phyloP scores from a whole-genome alignment of 2,888 invertebrate genomes.

The Scaeva pyrastri region DNA sequence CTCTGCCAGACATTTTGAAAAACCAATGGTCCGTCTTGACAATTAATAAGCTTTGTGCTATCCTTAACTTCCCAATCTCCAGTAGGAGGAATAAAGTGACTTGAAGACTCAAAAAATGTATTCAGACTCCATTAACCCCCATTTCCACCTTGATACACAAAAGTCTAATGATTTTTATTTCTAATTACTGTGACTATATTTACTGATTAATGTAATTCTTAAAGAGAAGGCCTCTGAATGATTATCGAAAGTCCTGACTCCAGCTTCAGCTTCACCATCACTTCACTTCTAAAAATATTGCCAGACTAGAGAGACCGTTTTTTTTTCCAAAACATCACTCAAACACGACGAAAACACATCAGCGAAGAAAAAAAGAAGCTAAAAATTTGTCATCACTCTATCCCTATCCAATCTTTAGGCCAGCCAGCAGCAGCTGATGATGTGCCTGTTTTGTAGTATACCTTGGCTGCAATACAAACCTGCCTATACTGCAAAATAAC shows the following conservation, averaged over 20 bases:
- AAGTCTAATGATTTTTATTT: constrained; percentile 22
- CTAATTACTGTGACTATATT: constrained; percentile 23
- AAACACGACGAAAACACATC: not conserved
- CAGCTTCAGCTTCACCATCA: not conserved
- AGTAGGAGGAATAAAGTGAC: no score
- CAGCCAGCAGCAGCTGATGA: not conserved
- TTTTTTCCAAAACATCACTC: constrained; percentile 41
- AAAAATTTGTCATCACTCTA: constrained; percentile 50
- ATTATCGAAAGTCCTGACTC: not conserved
- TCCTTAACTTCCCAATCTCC: no score
- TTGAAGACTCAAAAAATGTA: no score
- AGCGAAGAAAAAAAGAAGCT: constrained; percentile 29
- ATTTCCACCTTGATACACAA: not conserved
- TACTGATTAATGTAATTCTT: constrained; percentile 23
- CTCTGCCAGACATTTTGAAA: no score
- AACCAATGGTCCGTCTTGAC: no score
- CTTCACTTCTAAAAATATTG: not conserved
- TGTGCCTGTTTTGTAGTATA: not conserved
- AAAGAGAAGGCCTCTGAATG: constrained; percentile 37
- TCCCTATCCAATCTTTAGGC: not conserved
- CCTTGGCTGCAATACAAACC: no score
- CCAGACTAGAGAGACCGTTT: constrained; percentile 27
- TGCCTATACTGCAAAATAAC: not conserved
- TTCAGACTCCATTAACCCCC: not conserved
- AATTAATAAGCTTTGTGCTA: no score